Base-by-base conservation (phyloP, 2,113 vertebrate species). In the Zosterops lateralis region DNA sequence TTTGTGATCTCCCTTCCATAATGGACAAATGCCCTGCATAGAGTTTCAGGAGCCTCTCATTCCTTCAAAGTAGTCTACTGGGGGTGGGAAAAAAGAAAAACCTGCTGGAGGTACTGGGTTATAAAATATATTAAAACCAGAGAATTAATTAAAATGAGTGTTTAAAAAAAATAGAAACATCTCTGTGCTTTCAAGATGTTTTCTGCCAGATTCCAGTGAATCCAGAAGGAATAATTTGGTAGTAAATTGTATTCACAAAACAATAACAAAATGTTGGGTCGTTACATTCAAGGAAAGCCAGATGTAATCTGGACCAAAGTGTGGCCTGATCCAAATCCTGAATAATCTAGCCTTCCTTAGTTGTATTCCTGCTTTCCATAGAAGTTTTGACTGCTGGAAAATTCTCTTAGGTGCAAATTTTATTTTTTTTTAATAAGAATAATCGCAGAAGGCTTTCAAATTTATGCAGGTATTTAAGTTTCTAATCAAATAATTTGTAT, bases 401-500 rank as follows among this genome's bases (percentile, higher is more conserved):
- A 56, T 91, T 92, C 36, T 86, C n/a, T 62, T 45, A 58, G n/a
- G 38, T 90, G 36, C 15, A 87, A 68, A 54, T 20, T 12, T 58
- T 65, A 65, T 53, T n/a, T 68, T 79, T 61, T 89, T 71, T 6
- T 0, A 18, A 4, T 56, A 82, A 76, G 58, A 89, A 73, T 90
- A 89, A 83, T 76, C 77, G 44, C 9, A 2, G 58, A 91, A 95
- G 17, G 8, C 17, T 83, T 85, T 94, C 44, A 83, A 83, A 91
- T n/a, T 88, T 92, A 73, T 32, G 17, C 54, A 73, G 38, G 32
- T 89, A 80, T 57, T 80, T 68, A 94, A 94, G 45, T 74, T 95
- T 93, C 76, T 91, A 92, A 95, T 92, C 92, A 95, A 94, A 90
- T 95, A 95, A 90, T 95, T 85, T 14, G 32, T 91, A 66, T 88